phyloP scores from a whole-genome alignment of 2,113 vertebrate species.

The Osmerus mordax region DNA sequence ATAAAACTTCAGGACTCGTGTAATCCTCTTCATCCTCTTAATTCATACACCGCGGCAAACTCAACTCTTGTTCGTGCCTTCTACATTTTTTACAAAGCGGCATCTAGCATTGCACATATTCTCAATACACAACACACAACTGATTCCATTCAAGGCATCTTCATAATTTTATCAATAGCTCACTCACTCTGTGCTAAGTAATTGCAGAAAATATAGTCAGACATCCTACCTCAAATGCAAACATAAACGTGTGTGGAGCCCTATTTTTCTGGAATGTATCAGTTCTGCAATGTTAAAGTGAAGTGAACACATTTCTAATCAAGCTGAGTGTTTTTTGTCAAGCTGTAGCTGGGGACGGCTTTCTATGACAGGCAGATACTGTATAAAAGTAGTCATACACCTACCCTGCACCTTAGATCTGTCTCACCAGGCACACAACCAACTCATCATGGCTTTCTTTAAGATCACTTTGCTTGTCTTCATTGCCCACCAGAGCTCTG shows the following conservation, averaged over 20 bases:
- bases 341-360: constrained; percentile 16
- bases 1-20: too few species aligned
- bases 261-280: neutral
- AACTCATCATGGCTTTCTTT: constrained; percentile 44
- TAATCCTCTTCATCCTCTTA: too few species aligned
- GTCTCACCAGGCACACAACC: neutral
- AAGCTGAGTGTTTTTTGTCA: neutral
- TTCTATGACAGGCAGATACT: neutral
- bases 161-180: too few species aligned
- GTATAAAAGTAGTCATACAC: constrained; percentile 31
- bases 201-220: too few species aligned
- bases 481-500: constrained; percentile 41
- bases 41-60: too few species aligned
- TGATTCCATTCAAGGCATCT: too few species aligned
- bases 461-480: constrained; percentile 47
- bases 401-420: constrained; percentile 11
- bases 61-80: too few species aligned
- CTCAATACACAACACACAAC: too few species aligned
- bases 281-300: neutral
- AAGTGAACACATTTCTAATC: constrained; percentile 7
- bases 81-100: too few species aligned
- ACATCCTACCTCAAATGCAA: neutral
- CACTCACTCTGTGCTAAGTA: too few species aligned
- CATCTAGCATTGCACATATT: too few species aligned
- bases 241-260: neutral